Evolutionary conservation across 2,888 invertebrate genomes (phyloP).

Genomic region (Oscheius myriophilus): DNA sequence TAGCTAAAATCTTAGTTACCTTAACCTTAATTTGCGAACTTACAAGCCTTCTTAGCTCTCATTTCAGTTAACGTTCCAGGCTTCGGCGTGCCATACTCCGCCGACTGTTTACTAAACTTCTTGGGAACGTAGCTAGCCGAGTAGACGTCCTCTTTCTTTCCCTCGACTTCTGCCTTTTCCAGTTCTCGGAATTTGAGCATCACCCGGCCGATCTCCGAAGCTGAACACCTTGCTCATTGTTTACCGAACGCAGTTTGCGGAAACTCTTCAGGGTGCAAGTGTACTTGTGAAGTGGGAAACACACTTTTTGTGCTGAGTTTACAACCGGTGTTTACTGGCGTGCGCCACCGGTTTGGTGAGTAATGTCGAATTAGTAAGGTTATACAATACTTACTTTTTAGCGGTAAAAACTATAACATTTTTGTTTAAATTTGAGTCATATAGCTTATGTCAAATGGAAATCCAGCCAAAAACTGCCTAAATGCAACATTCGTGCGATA

Average conservation of each 20-base stretch:
- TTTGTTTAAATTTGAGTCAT: too few species aligned
- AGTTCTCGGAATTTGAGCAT: conserved; percentile 56
- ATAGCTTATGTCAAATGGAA: too few species aligned
- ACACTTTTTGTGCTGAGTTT: too few species aligned
- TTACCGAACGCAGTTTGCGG: not conserved
- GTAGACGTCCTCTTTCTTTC: conserved; percentile 55
- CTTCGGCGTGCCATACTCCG: conserved; percentile 62
- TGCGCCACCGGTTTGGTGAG: too few species aligned
- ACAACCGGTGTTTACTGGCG: too few species aligned
- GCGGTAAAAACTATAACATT: too few species aligned
- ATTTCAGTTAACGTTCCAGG: conserved; percentile 63
- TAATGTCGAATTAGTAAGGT: too few species aligned
- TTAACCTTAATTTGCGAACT: not conserved
- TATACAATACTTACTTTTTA: too few species aligned
- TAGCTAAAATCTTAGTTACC: conserved; percentile 47
- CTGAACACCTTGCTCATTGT: conserved; percentile 25
- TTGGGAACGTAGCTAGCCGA: conserved; percentile 51
- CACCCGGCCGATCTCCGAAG: conserved; percentile 32
- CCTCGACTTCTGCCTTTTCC: conserved; percentile 46
- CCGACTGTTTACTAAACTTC: conserved; percentile 53
- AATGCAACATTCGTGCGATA: too few species aligned
- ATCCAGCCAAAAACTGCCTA: too few species aligned
- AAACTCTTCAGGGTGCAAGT: not conserved
- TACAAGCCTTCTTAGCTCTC: conserved; percentile 63
- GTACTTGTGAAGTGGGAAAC: conserved; percentile 12